Evolutionary conservation across 1,140 invertebrate species (phyloP).

Genomic region (Drosophila persimilis): DNA sequence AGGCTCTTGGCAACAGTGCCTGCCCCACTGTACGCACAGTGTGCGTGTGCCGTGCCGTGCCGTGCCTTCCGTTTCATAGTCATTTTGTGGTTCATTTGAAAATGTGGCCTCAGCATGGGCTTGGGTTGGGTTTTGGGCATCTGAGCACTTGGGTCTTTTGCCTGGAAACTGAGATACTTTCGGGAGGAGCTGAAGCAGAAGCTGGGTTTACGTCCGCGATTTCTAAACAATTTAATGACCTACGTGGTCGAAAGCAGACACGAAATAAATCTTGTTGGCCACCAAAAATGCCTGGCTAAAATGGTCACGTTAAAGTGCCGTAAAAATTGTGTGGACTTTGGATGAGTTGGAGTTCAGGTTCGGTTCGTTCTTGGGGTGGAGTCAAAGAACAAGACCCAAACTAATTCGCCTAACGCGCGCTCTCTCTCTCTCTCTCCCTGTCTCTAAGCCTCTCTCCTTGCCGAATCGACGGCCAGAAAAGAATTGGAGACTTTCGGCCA

Average conservation of each 20-base stretch:
- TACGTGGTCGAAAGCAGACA: constrained; percentile 74
- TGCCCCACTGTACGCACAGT: constrained; percentile 47
- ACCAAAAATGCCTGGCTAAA: constrained; percentile 59
- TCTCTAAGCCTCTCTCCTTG: constrained; percentile 23
- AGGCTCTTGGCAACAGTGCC: too few relatives aligned
- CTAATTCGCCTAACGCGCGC: constrained; percentile 53
- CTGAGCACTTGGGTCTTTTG: constrained; percentile 26
- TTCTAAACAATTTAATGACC: constrained; percentile 80
- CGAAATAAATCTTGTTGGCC: constrained; percentile 68
- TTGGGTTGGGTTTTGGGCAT: too few relatives aligned
- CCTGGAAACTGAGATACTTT: constrained; percentile 34
- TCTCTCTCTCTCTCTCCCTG: neutral
- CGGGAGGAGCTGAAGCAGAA: constrained; percentile 5
- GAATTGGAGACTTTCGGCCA: constrained; percentile 19
- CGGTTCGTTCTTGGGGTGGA: constrained; percentile 23
- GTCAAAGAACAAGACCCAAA: constrained; percentile 63
- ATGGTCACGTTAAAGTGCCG: constrained; percentile 74
- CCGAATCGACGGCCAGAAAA: neutral
- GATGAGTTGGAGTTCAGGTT: constrained; percentile 29
- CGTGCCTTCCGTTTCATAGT: constrained; percentile 56
- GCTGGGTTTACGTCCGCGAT: constrained; percentile 63
- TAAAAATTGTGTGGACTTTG: constrained; percentile 52
- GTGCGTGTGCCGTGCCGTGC: constrained; percentile 32
- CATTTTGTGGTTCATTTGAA: constrained; percentile 77
- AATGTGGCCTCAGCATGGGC: constrained; percentile 32